A percentile compares a stretch with the other conserved stretches of the same genome.
Conservation (phyloP, 1,140 invertebrate species). For the Nomia melanderi region DNA sequence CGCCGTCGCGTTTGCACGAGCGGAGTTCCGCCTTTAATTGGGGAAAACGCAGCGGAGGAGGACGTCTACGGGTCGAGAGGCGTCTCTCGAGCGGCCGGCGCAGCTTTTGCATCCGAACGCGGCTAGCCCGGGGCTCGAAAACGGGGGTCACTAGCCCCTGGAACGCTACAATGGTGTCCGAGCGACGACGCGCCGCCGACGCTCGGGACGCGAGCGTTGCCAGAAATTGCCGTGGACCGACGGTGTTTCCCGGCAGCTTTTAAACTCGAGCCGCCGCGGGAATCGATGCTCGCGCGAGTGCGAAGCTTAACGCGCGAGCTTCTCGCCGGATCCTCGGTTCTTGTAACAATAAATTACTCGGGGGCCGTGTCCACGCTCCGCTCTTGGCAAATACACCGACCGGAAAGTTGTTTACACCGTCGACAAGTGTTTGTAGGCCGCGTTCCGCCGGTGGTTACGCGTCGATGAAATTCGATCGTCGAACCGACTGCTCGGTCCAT, state of each 20-base stretch:
- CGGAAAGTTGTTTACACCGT: constrained; percentile 29
- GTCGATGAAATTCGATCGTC: background rate
- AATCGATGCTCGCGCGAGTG: no score
- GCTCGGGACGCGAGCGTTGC: no score
- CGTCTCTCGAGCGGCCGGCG: background rate
- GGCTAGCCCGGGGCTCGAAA: background rate
- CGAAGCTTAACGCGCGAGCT: constrained; percentile 8
- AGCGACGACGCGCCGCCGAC: no score
- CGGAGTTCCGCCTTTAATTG: background rate
- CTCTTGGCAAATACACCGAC: constrained; percentile 23
- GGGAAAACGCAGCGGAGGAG: background rate
- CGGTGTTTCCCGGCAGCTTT: background rate
- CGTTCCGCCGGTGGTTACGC: background rate
- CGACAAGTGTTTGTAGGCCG: constrained; percentile 40
- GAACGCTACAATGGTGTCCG: constrained; percentile 7
- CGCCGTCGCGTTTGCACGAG: no score
- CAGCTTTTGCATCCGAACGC: background rate
- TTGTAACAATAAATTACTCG: constrained; percentile 33
- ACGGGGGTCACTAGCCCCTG: background rate
- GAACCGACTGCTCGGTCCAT: background rate
- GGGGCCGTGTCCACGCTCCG: background rate
- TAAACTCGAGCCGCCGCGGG: background rate
- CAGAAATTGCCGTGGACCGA: background rate
- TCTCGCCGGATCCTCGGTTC: constrained; percentile 7
- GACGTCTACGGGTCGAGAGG: no score